A percentile compares a stretch with the other conserved stretches of the same genome.
Conservation (phyloP, 2,113 vertebrate genomes). For the Elanoides forficatus region DNA sequence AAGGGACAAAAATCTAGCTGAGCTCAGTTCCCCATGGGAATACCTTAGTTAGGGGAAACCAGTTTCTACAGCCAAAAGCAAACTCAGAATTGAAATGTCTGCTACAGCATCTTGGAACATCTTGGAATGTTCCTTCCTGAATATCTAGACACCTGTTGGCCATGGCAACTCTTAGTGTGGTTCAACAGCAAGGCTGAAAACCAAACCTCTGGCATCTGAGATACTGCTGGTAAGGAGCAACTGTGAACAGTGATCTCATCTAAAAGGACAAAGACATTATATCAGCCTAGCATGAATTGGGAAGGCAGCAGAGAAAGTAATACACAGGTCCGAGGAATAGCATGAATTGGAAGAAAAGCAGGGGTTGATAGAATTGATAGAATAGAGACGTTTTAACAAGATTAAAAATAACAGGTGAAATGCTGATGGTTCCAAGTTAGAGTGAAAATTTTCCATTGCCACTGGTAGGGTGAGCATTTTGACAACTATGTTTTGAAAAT, state of each 20-base stretch:
- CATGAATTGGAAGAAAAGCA: not conserved
- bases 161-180: not conserved
- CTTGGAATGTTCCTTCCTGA: not conserved
- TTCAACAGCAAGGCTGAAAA: not conserved
- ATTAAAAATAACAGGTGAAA: not conserved
- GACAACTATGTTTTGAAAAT: not conserved
- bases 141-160: not conserved
- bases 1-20: not conserved
- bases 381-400: not conserved
- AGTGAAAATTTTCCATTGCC: not conserved
- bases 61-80: not conserved
- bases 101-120: not conserved
- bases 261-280: not conserved
- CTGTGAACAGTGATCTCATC: not conserved
- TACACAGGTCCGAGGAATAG: not conserved
- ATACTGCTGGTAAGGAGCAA: not conserved
- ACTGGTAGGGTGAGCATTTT: not conserved
- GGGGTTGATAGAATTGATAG: not conserved
- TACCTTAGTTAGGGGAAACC: not conserved
- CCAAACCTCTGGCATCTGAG: not conserved
- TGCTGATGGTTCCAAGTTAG: not conserved
- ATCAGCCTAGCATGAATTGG: not conserved
- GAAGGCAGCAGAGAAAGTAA: not conserved
- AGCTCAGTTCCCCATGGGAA: not conserved
- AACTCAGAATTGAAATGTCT: not conserved